Percentiles rank a stretch among this genome's conserved stretches.
Conservation (phyloP, 1,140 invertebrate species). For the Bombus sylvicola region DNA sequence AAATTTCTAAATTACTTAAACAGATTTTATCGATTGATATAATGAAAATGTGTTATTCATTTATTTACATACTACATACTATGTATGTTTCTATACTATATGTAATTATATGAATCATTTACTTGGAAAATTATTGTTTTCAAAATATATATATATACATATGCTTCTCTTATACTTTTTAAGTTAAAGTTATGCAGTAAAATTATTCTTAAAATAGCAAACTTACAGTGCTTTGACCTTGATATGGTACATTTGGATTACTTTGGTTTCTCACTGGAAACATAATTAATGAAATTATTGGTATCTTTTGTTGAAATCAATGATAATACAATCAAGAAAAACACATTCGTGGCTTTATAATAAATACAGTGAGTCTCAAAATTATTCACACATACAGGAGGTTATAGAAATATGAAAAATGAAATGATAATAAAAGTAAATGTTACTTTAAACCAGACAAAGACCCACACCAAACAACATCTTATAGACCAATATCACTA, state of each 20-base stretch:
- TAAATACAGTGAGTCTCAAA: neutral
- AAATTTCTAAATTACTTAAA: slow-evolving; percentile 1
- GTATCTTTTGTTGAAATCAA: neutral
- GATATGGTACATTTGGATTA: slow-evolving; percentile 39
- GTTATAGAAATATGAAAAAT: no score
- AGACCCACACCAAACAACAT: no score
- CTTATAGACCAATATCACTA: no score
- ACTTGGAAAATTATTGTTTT: neutral
- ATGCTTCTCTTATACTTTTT: slow-evolving; percentile 11
- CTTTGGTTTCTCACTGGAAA: slow-evolving; percentile 55
- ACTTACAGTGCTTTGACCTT: slow-evolving; percentile 63
- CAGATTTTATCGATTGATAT: neutral
- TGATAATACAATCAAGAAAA: neutral
- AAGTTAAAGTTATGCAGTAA: neutral
- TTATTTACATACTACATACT: neutral
- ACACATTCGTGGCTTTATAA: neutral
- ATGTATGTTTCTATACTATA: neutral
- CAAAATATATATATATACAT: neutral
- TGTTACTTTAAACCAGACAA: no score
- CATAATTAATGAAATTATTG: slow-evolving; percentile 23
- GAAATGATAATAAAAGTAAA: no score
- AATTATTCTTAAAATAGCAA: neutral
- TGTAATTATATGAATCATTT: neutral
- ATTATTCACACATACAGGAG: no score
- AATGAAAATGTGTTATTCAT: neutral